A percentile compares a stretch with the other conserved stretches of the same genome.
phyloP scores from a whole-genome alignment of 2,888 invertebrate species.

The Heterodera filipjevi region DNA sequence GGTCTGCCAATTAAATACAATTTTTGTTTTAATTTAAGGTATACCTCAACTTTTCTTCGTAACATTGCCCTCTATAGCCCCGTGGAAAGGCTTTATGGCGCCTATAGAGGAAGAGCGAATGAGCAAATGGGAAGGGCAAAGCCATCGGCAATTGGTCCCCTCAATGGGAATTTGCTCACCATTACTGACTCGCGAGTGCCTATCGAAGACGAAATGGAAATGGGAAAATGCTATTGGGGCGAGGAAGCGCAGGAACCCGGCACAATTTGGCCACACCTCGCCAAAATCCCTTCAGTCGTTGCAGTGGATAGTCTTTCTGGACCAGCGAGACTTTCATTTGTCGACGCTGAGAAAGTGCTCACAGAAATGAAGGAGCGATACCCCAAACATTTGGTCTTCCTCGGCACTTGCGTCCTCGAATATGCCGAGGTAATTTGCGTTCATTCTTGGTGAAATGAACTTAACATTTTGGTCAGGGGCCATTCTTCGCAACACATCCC shows the following conservation, averaged over 20 bases:
- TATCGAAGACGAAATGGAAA: conserved; percentile 33
- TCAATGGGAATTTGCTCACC: conserved; percentile 32
- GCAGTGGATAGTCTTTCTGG: conserved; percentile 44
- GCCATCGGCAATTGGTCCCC: conserved; percentile 2
- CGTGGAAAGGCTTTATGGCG: background rate
- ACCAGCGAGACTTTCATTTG: conserved; percentile 42
- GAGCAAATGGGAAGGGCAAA: background rate
- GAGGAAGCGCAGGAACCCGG: conserved; percentile 45
- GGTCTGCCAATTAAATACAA: background rate
- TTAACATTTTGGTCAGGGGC: conserved; percentile 27
- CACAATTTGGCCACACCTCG: conserved; percentile 54
- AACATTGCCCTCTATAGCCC: conserved; percentile 35
- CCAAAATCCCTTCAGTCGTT: conserved; percentile 47
- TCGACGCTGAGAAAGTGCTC: conserved; percentile 49
- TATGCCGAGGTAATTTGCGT: conserved; percentile 37
- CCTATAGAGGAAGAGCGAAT: background rate
- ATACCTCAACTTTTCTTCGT: conserved; percentile 52
- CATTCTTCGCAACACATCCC: conserved; percentile 46
- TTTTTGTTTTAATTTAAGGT: conserved; percentile 23
- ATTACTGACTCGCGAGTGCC: conserved; percentile 29
- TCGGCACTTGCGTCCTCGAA: conserved; percentile 41
- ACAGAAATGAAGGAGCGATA: conserved; percentile 40
- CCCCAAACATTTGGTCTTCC: conserved; percentile 46
- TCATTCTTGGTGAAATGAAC: background rate
- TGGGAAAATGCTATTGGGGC: conserved; percentile 46